A percentile compares a stretch with the other conserved stretches of the same genome.
These are phyloP conservation scores for Turritopsis dohrnii DNA, from an alignment of 30 jellyfish, hydroid and myxozoan species.

Conservation along the genomic window DNA sequence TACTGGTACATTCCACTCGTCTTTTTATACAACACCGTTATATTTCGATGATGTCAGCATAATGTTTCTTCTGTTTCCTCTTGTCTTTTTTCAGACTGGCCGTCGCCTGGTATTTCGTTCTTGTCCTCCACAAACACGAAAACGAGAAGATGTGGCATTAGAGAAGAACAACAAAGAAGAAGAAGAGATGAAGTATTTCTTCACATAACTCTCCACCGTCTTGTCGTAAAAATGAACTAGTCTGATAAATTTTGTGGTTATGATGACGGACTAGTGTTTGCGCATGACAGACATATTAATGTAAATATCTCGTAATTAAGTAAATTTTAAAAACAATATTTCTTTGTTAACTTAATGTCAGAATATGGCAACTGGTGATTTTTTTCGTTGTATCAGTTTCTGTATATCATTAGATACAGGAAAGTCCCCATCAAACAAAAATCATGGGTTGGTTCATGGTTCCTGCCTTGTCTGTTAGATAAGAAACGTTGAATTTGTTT, in stretches of 20 bases:
- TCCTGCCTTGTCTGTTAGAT: too few species aligned
- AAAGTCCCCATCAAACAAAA: too few species aligned
- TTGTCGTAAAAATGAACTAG: neutral
- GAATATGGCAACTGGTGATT: too few species aligned
- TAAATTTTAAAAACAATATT: too few species aligned
- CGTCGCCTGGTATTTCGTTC: constrained; percentile 96
- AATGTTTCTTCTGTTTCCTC: neutral
- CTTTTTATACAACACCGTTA: neutral
- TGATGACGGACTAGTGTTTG: neutral
- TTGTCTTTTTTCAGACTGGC: constrained; percentile 51
- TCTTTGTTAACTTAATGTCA: neutral
- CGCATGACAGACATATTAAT: neutral
- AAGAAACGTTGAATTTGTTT: too few species aligned
- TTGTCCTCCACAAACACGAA: constrained; percentile 96
- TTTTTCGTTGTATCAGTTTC: too few species aligned
- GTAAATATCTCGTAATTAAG: neutral
- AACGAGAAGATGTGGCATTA: constrained; percentile 58
- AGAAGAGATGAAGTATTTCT: constrained; percentile 90
- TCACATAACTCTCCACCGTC: constrained; percentile 33
- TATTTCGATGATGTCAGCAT: neutral
- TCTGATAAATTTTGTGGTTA: neutral
- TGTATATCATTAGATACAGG: too few species aligned
- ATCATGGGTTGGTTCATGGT: too few species aligned
- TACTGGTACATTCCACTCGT: too few species aligned
- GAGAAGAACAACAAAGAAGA: constrained; percentile 91